phyloP scores from a whole-genome alignment of 2,888 invertebrate genomes.

The Agrilus mali region DNA sequence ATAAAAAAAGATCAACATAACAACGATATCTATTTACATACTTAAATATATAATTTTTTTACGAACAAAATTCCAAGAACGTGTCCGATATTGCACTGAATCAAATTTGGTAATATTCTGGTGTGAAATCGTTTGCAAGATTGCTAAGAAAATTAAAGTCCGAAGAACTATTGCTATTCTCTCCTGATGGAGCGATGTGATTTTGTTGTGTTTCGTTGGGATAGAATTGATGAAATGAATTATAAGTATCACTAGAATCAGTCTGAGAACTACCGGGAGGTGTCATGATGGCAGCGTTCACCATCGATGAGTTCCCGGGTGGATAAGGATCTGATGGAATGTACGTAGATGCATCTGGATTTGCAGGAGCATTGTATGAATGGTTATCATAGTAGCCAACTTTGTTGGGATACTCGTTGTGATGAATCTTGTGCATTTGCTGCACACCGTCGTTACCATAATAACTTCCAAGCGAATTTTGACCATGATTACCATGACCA shows the following conservation, averaged over 20 bases:
- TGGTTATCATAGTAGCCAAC: constrained; percentile 44
- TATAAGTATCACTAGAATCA: constrained; percentile 53
- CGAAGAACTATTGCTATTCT: constrained; percentile 84
- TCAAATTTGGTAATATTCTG: constrained; percentile 76
- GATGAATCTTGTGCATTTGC: constrained; percentile 25
- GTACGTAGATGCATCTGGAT: constrained; percentile 37
- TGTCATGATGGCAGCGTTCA: constrained; percentile 43
- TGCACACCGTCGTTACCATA: constrained; percentile 28
- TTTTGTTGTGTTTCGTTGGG: constrained; percentile 33
- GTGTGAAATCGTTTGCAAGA: constrained; percentile 83
- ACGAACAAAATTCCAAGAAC: constrained; percentile 15
- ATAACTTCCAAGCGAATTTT: constrained; percentile 23
- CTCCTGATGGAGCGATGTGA: constrained; percentile 40
- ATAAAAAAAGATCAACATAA: no score
- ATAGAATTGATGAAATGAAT: constrained; percentile 61
- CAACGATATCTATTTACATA: no score
- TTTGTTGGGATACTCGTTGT: constrained; percentile 24
- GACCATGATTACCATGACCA: constrained; percentile 18
- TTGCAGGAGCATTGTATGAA: constrained; percentile 32
- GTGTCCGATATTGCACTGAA: constrained; percentile 27
- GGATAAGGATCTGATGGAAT: constrained; percentile 38
- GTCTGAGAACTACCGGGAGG: constrained; percentile 44
- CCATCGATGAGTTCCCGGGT: constrained; percentile 34
- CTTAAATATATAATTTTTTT: no score
- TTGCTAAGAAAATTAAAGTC: constrained; percentile 90